Percentiles rank a stretch among this genome's conserved stretches.
These are phyloP conservation scores for Eufriesea mexicana DNA, from an alignment of 1,140 invertebrate genomes.

Conservation along the genomic window DNA sequence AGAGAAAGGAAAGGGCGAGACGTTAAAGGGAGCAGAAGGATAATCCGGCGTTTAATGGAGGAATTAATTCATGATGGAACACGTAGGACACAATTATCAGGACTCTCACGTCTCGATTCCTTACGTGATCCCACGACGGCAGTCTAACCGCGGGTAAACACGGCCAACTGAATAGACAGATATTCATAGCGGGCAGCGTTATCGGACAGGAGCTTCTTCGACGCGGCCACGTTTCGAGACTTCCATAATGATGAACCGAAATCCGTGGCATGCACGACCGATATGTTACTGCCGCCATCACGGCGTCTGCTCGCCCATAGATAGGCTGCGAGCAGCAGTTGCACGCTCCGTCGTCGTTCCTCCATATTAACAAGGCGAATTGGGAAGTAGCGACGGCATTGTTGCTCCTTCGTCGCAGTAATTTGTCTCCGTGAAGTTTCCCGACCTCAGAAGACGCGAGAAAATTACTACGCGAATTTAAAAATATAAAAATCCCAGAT, in stretches of 20 bases:
- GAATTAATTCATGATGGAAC: background rate
- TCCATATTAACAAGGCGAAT: conserved; percentile 69
- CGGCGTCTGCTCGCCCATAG: conserved; percentile 58
- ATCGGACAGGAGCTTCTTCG: conserved; percentile 51
- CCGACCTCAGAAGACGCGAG: too few species aligned
- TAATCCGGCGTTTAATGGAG: background rate
- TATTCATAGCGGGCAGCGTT: conserved; percentile 57
- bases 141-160: conserved; percentile 55
- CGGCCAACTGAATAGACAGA: conserved; percentile 64
- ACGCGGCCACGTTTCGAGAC: conserved; percentile 61
- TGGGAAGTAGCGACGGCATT: too few species aligned
- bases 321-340: conserved; percentile 64
- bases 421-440: background rate
- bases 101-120: conserved; percentile 58
- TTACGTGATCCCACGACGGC: conserved; percentile 33
- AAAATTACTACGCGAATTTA: too few species aligned
- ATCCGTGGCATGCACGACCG: conserved; percentile 69
- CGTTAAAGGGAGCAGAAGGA: too few species aligned
- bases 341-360: conserved; percentile 50
- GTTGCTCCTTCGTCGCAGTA: background rate
- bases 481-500: too few species aligned
- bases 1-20: too few species aligned
- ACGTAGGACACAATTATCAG: conserved; percentile 41
- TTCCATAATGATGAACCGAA: conserved; percentile 76
- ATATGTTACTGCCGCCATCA: conserved; percentile 69